Conservation (phyloP, 2,888 invertebrate species). For the Cyrtodaria siliqua region DNA sequence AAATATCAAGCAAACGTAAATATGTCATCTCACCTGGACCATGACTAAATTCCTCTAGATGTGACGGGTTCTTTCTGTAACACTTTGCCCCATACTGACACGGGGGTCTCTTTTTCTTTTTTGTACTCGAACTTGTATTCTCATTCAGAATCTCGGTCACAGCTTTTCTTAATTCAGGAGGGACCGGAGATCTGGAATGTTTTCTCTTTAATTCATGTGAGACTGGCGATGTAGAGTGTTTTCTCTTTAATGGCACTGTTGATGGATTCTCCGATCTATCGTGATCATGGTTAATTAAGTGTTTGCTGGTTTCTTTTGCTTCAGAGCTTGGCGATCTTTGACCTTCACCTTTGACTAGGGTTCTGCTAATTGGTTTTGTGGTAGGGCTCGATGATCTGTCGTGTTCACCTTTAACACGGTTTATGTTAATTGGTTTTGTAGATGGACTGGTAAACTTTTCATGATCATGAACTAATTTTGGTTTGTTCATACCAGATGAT, state of each 20-base stretch:
- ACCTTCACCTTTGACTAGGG: background rate
- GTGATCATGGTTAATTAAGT: background rate
- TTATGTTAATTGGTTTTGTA: too few species aligned
- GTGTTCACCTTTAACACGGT: too few species aligned
- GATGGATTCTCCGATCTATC: background rate
- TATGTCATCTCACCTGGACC: too few species aligned
- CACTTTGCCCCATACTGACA: slow-evolving; percentile 93
- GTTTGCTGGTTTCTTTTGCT: background rate
- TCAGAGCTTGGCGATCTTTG: too few species aligned
- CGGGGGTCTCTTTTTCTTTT: slow-evolving; percentile 50
- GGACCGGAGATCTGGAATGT: slow-evolving; percentile 28
- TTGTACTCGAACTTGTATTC: slow-evolving; percentile 23
- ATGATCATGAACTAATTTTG: too few species aligned
- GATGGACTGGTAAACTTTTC: too few species aligned
- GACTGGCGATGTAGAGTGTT: slow-evolving; percentile 30
- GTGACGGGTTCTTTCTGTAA: slow-evolving; percentile 93
- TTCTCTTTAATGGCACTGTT: slow-evolving; percentile 25
- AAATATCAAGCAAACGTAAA: too few species aligned
- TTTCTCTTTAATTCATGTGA: slow-evolving; percentile 46
- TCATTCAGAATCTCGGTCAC: slow-evolving; percentile 47
- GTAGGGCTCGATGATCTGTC: too few species aligned
- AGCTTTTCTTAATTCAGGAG: slow-evolving; percentile 49
- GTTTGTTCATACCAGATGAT: too few species aligned
- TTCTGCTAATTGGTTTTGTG: too few species aligned
- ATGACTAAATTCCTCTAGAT: slow-evolving; percentile 93